Evolutionary conservation across 1,140 invertebrate species (phyloP).

Genomic region (Sinella curviseta): DNA sequence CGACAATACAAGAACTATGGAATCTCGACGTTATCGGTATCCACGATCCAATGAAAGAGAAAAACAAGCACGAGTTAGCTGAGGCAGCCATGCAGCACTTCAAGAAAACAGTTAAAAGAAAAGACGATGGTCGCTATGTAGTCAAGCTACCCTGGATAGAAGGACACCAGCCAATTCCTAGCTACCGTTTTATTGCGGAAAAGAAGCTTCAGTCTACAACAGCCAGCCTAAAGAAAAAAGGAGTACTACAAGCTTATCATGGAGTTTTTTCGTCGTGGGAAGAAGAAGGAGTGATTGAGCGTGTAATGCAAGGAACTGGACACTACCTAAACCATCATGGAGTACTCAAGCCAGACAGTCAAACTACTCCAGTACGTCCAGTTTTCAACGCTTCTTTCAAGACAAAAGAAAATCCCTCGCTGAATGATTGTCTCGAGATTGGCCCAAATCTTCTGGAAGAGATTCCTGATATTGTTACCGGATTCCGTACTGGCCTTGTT

Average conservation of each 20-base stretch:
- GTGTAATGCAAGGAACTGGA: slow-evolving; percentile 36
- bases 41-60: slow-evolving; percentile 51
- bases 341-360: not conserved
- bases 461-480: slow-evolving; percentile 52
- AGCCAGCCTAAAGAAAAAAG: slow-evolving; percentile 45
- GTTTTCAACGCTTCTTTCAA: not conserved
- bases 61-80: slow-evolving; percentile 39
- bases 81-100: slow-evolving; percentile 20
- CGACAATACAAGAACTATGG: slow-evolving; percentile 52
- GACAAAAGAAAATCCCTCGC: not conserved
- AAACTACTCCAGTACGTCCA: not conserved
- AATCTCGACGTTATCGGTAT: slow-evolving; percentile 53
- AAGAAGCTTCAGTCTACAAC: slow-evolving; percentile 41
- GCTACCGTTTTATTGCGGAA: slow-evolving; percentile 44
- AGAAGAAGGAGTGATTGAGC: slow-evolving; percentile 49
- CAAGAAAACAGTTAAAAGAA: slow-evolving; percentile 35
- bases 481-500: slow-evolving; percentile 52
- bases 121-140: slow-evolving; percentile 49
- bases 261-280: slow-evolving; percentile 50
- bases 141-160: slow-evolving; percentile 51
- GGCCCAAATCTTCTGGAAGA: slow-evolving; percentile 54
- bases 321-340: not conserved
- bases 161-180: slow-evolving; percentile 43
- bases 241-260: slow-evolving; percentile 50
- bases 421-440: not conserved